Evolutionary conservation across 2,113 vertebrate species (phyloP), one percentile per base, ranked within the genome.

Genomic region (Caranx melampygus): DNA sequence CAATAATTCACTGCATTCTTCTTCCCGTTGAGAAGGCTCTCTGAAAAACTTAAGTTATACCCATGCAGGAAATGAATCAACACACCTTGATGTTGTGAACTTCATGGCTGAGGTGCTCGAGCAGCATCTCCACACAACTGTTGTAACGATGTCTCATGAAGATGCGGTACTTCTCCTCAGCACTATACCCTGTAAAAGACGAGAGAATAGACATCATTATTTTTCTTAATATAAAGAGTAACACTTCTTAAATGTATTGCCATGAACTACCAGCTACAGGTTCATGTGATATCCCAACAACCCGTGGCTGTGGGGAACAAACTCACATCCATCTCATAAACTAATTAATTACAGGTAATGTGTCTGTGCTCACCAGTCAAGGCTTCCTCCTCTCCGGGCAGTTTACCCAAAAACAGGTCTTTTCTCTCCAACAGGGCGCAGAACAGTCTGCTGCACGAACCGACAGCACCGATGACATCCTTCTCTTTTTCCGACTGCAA

Each of bases 141-240:
- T 89, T 90, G 86, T 99, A 99, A 3, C 97, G 96, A 71, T 99
- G 95, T 44, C 97, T 91, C 95, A 99, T 96, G 94, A 97, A 99
- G 0, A 97, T 90, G 57, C 65, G 92, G 82, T 98, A 99, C 59
- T 97, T 98, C 1, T 96, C 93, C 5, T 94, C 89, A 0, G 96
- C 95, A 45, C 93, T 92, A 60, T 5, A 51, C 1, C 1, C 97
- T 98, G 82, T 0, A 62, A 1, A 13, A 67, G 0, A 35, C 40
- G 79, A 51, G 20, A 0, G 60, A 10, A 81, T 15, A 54, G 11
- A 37, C 14, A 49, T 26, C 26, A 26, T 26, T 26, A 26, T 26
- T 26, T 26, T 26, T 1, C 26, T 26, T 26, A 26, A 26, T 26
- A 26, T 26, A 26, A 26, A 26, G 26, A 26, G 26, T 26, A 26